Conservation (phyloP, 35 echinoderm and acorn worm species). For the Ptychodera flava region DNA sequence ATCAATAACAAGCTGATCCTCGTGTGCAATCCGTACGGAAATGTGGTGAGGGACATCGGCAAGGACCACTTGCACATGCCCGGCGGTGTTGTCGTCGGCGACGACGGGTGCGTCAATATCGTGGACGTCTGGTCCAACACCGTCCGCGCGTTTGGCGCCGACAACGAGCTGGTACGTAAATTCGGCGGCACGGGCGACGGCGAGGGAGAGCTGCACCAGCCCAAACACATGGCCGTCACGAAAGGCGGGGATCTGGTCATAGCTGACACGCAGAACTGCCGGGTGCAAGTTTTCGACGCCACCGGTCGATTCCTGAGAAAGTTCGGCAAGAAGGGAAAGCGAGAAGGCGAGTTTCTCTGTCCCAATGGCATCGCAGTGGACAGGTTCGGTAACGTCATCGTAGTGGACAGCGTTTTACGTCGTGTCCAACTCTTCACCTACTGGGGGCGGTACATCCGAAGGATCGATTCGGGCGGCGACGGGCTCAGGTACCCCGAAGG, state of each 20-base stretch:
- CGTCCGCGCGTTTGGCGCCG: constrained; percentile 39
- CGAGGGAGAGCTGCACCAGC: constrained; percentile 43
- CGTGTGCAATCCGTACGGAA: constrained; percentile 43
- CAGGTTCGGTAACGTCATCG: constrained; percentile 43
- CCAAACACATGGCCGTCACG: constrained; percentile 52
- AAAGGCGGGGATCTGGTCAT: constrained; percentile 48
- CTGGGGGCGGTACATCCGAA: constrained; percentile 41
- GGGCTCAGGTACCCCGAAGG: constrained; percentile 50
- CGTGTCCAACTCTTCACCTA: constrained; percentile 47
- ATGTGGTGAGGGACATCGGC: constrained; percentile 43
- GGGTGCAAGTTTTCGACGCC: constrained; percentile 54
- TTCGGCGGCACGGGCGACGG: constrained; percentile 25
- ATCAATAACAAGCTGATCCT: constrained; percentile 57
- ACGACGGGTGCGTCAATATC: constrained; percentile 53
- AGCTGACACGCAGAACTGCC: constrained; percentile 40
- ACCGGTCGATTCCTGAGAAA: constrained; percentile 33
- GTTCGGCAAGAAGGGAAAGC: constrained; percentile 47
- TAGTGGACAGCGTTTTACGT: constrained; percentile 42
- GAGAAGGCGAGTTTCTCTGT: constrained; percentile 41
- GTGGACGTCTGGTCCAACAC: constrained; percentile 56
- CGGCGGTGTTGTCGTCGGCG: constrained; percentile 49
- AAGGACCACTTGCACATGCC: constrained; percentile 60
- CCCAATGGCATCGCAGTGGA: constrained; percentile 56
- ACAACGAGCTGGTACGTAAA: constrained; percentile 30
- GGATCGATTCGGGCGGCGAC: constrained; percentile 53